Conservation (phyloP, 2,888 invertebrate species). For the Drosophila demipolita region DNA sequence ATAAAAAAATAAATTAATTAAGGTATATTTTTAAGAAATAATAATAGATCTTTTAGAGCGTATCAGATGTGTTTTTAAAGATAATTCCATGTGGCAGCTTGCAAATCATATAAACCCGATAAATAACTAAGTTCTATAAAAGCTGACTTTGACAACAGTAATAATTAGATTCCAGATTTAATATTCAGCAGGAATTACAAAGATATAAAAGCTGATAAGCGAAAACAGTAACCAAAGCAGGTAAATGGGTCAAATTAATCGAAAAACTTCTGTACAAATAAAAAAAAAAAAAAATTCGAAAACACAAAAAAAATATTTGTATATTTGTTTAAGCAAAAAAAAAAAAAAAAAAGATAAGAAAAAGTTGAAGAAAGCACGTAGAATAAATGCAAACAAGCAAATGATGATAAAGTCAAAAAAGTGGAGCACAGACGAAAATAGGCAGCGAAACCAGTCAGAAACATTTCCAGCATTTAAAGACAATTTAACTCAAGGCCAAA, state of each 20-base stretch:
- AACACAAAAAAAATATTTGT: background rate
- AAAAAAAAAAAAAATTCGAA: background rate
- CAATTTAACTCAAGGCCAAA: conserved; percentile 20
- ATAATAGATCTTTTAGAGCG: background rate
- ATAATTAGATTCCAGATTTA: background rate
- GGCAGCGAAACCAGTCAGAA: background rate
- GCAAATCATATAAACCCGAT: background rate
- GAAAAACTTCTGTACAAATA: background rate
- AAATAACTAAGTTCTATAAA: background rate
- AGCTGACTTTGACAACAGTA: too few relatives aligned
- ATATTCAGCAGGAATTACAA: background rate
- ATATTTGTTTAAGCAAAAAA: background rate
- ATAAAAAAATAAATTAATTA: background rate
- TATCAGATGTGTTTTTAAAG: background rate
- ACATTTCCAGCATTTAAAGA: conserved; percentile 5
- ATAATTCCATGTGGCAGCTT: background rate
- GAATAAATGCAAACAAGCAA: background rate
- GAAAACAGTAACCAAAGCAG: background rate
- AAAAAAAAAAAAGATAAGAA: background rate
- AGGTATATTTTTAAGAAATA: background rate
- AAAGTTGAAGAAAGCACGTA: conserved; percentile 5
- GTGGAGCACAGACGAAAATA: background rate
- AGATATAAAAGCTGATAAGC: background rate
- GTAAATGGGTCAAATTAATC: background rate
- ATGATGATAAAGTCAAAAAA: conserved; percentile 7